Evolutionary conservation across 2,113 vertebrate genomes (phyloP).

Genomic region (Zeus faber): DNA sequence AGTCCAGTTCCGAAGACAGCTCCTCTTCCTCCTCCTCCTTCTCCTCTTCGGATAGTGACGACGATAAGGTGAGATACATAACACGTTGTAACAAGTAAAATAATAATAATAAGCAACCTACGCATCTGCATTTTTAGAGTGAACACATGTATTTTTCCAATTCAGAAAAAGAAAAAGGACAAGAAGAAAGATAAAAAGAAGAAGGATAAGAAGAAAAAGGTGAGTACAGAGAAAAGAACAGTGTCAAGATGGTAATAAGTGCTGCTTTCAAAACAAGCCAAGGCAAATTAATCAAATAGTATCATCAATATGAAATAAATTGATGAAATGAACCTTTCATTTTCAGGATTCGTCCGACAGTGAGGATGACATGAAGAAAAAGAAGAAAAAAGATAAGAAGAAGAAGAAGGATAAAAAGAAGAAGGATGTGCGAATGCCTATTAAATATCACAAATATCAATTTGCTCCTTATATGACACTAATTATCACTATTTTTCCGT

Average conservation of each 20-base stretch:
- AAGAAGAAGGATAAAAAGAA: conserved; percentile 7
- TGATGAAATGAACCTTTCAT: background rate
- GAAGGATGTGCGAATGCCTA: background rate
- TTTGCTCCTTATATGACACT: too few relatives aligned
- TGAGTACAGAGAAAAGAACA: too few relatives aligned
- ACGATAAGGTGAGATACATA: conserved; percentile 34
- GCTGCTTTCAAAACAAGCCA: too few relatives aligned
- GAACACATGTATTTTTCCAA: background rate
- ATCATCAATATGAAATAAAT: background rate
- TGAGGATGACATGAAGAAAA: conserved; percentile 6
- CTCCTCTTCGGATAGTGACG: conserved; percentile 52
- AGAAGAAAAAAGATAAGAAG: conserved; percentile 7
- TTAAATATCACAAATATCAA: background rate
- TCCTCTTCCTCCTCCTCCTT: conserved; percentile 31
- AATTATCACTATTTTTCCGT: too few relatives aligned
- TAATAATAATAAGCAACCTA: background rate
- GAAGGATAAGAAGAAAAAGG: background rate
- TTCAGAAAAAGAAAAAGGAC: background rate
- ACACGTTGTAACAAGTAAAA: background rate
- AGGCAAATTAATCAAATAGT: background rate
- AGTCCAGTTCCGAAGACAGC: conserved; percentile 39
- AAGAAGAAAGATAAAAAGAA: conserved; percentile 26
- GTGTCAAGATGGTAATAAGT: too few relatives aligned
- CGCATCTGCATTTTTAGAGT: background rate
- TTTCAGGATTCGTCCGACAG: conserved; percentile 7